Conservation (phyloP, 2,113 vertebrate genomes). For the Plecturocebus donacophilus region DNA sequence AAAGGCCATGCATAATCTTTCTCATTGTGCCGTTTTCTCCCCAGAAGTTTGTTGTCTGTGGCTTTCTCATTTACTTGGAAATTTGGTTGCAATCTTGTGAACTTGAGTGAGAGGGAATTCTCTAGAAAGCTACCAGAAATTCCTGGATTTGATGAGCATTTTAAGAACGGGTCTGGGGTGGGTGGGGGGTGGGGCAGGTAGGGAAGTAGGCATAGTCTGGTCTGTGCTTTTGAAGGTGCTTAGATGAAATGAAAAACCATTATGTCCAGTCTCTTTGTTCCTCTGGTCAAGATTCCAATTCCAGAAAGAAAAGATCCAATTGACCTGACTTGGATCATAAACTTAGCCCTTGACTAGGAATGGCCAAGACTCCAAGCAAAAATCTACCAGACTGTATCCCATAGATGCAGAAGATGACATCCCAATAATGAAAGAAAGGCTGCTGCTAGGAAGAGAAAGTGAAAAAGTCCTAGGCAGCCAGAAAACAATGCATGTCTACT, state of each 20-base stretch:
- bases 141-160: neutral
- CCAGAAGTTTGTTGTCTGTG: neutral
- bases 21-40: neutral
- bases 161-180: neutral
- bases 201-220: neutral
- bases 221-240: neutral
- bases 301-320: neutral
- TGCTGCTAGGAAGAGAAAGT: neutral
- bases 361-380: neutral
- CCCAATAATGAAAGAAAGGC: neutral
- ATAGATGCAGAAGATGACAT: neutral
- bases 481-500: neutral
- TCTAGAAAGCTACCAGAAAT: neutral
- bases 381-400: neutral
- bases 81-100: neutral
- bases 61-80: neutral
- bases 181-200: too few species aligned
- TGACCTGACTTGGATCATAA: neutral
- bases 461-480: neutral
- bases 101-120: conserved; percentile 9
- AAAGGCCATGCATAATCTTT: neutral
- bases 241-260: neutral
- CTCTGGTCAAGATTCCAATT: neutral
- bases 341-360: neutral
- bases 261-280: neutral